Base-by-base conservation (phyloP, 2,888 invertebrate species). In the Apoderus coryli region DNA sequence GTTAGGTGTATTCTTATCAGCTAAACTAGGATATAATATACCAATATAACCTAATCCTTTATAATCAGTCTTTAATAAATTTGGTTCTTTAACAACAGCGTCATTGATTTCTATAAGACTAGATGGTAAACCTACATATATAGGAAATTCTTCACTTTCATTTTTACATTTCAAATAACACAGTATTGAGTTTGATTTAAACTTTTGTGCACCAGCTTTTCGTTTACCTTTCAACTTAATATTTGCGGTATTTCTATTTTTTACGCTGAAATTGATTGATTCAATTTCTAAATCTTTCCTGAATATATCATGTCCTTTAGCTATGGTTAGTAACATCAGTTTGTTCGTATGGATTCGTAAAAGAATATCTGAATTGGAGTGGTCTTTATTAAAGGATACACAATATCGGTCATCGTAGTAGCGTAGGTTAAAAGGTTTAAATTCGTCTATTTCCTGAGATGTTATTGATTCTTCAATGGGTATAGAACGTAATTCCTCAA, bases 51-150 rank as follows among this genome's bases (percentile, higher is more conserved):
- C 46, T 14, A 39, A 12, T 25, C 39, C 35, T 24, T 40, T 43
- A 19, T 44, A 43, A 25, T 40, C 38, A n/a, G 34, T 40, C 11
- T 37, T 40, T 14, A 45, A 25, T 14, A 46, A 29, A 25, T 44
- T 41, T n/a, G 46, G 46, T 11, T 42, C 24, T 12, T 33, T 30
- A 24, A 43, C 33, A 14, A 46, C 25, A 9, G 35, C 22, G 16
- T 41, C 36, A 31, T 46, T 46, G 6, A 45, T 40, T 39, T 46
- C 46, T 25, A 46, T 38, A 23, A 46, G 25, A 5, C 37, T 39
- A 5, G 41, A 41, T 23, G 29, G 32, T 10, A 45, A 31, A 22
- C 42, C 41, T n/a, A 42, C 35, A 34, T 44, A 37, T 10, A 46
- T 31, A 27, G 44, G 44, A 28, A 38, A 38, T 29, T 38, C 11